Base-by-base conservation (phyloP, 2,797 vertebrate genomes). In the Platalea minor region DNA sequence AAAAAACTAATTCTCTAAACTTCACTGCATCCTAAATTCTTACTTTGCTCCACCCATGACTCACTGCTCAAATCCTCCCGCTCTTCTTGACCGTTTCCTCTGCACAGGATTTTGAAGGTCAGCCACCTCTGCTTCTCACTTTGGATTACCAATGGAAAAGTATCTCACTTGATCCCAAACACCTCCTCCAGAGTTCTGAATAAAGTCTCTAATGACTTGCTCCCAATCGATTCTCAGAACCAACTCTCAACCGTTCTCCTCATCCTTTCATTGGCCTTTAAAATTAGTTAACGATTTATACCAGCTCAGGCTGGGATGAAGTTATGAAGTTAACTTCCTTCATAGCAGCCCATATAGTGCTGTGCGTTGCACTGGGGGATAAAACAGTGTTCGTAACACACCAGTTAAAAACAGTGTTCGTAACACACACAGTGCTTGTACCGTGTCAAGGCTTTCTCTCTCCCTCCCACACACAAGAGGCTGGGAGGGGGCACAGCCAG, bases 41-140 rank as follows among this genome's bases (percentile, higher is more conserved):
- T 87, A 31, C 17, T 88, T 95, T 89, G 50, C 61, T 79, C 67
- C 59, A 74, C 48, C 80, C 77, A 53, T 87, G 80, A 96, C 70
- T 95, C 93, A 91, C 31, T 64, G 29, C 45, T 89, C 87, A 80
- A 91, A 72, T 85, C 56, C 48, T 92, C 76, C 68, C 26, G 41
- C 74, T 90, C 54, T 69, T 93, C 67, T 88, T 90, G 65, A 94
- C 63, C 87, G 94, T 53, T 83, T 76, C 56, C 56, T 85, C 50
- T 48, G 19, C 26, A 59, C 13, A 74, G 41, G 26, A 87, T 82
- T 90, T 87, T 87, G 70, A 95, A 87, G 74, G 31, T 93, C 72
- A 82, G 78, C 35, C 51, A 92, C 51, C 33, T 87, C 77, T 85
- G 67, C 59, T 84, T 79, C 83, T 94, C 43, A 51, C 51, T 91